Conservation (phyloP, 2,113 vertebrate genomes). For the Glaucidium brasilianum region DNA sequence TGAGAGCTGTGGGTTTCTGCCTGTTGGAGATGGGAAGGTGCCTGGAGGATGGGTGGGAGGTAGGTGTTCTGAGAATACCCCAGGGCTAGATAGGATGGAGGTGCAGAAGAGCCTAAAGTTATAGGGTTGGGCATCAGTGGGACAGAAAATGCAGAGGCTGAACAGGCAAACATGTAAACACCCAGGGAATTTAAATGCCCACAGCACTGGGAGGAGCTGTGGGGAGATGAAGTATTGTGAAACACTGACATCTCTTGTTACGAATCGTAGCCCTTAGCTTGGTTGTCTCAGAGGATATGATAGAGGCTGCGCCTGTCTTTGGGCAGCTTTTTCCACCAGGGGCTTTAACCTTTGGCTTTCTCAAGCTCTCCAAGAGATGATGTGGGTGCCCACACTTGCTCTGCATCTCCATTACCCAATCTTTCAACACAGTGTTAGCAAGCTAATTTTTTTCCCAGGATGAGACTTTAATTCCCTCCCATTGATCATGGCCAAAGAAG, state of each 20-base stretch:
- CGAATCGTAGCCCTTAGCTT: background rate
- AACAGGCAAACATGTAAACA: background rate
- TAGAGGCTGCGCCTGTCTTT: background rate
- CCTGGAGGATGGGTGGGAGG: background rate
- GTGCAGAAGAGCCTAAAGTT: background rate
- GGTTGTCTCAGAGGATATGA: background rate
- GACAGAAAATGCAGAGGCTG: background rate
- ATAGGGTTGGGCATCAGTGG: background rate
- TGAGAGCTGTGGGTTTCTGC: background rate
- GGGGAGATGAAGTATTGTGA: background rate
- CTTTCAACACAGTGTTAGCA: slow-evolving; percentile 63
- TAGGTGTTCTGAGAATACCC: background rate
- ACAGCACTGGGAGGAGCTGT: background rate
- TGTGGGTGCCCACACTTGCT: background rate
- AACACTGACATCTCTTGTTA: background rate
- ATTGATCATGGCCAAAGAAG: slow-evolving; percentile 55
- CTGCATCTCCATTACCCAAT: slow-evolving; percentile 39
- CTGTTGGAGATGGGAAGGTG: background rate
- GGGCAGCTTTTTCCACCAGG: background rate
- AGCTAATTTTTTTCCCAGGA: slow-evolving; percentile 39
- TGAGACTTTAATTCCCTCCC: slow-evolving; percentile 57
- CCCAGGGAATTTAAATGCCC: background rate
- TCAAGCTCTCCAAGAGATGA: background rate
- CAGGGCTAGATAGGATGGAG: background rate
- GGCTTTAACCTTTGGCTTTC: background rate